These are phyloP conservation scores for Endomychus coccineus DNA, from an alignment of 2,888 invertebrate genomes.

Conservation along the genomic window DNA sequence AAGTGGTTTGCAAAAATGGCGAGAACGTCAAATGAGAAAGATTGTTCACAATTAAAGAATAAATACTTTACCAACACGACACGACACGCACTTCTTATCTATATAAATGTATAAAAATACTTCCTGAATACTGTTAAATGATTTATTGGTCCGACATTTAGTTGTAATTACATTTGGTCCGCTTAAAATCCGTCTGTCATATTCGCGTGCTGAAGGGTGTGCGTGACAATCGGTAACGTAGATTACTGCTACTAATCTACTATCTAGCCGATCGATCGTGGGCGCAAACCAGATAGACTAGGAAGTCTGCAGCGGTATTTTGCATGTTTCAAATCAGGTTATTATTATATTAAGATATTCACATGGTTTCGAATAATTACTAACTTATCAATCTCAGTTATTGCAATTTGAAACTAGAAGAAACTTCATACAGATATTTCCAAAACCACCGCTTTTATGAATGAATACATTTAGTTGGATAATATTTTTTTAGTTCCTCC, in stretches of 20 bases:
- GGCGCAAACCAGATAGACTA: too few relatives aligned
- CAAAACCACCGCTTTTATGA: too few relatives aligned
- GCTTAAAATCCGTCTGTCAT: slow-evolving; percentile 43
- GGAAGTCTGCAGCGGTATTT: too few relatives aligned
- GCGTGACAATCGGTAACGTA: slow-evolving; percentile 36
- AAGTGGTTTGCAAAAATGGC: slow-evolving; percentile 45
- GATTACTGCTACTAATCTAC: slow-evolving; percentile 28
- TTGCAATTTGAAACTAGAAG: too few relatives aligned
- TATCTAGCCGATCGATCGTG: slow-evolving; percentile 21
- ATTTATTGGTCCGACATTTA: slow-evolving; percentile 38
- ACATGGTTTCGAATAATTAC: too few relatives aligned
- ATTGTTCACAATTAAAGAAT: slow-evolving; percentile 31
- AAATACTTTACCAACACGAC: slow-evolving; percentile 34
- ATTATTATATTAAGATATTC: too few relatives aligned
- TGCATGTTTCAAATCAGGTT: too few relatives aligned
- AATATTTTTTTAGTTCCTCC: too few relatives aligned
- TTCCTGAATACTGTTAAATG: slow-evolving; percentile 38
- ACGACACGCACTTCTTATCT: slow-evolving; percentile 32
- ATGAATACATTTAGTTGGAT: too few relatives aligned
- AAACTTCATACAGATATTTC: too few relatives aligned
- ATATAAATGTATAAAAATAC: slow-evolving; percentile 42
- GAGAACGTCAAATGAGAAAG: slow-evolving; percentile 34
- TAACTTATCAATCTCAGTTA: too few relatives aligned
- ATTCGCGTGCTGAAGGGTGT: slow-evolving; percentile 38
- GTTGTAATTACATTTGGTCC: slow-evolving; percentile 40